Evolutionary conservation across 2,888 invertebrate species (phyloP).

Genomic region (Unio pictorum): DNA sequence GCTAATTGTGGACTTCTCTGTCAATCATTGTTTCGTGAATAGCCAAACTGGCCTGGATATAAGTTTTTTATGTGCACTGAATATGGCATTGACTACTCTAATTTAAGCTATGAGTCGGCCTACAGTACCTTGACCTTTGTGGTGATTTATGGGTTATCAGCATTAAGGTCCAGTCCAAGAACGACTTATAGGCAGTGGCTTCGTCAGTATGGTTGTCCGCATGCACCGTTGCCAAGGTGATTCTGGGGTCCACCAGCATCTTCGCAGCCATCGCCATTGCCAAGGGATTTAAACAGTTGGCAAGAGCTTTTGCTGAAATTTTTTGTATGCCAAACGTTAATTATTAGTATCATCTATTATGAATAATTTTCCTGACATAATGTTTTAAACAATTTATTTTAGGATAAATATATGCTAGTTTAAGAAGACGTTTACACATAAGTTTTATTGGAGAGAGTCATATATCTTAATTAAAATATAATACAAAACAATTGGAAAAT

Average conservation of each 20-base stretch:
- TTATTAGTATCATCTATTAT: not conserved
- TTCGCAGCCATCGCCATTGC: slow-evolving; percentile 24
- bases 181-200: slow-evolving; percentile 24
- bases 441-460: too few species aligned
- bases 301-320: slow-evolving; percentile 21
- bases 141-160: slow-evolving; percentile 19
- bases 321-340: not conserved
- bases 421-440: too few species aligned
- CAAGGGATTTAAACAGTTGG: slow-evolving; percentile 28
- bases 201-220: slow-evolving; percentile 27
- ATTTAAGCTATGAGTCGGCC: too few species aligned
- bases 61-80: too few species aligned
- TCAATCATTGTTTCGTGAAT: too few species aligned
- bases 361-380: not conserved
- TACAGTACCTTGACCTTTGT: slow-evolving; percentile 17
- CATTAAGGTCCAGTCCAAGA: slow-evolving; percentile 20
- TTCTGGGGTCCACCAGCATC: slow-evolving; percentile 25
- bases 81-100: too few species aligned
- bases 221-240: slow-evolving; percentile 21
- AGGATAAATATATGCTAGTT: too few species aligned
- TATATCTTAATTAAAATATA: too few species aligned
- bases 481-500: too few species aligned
- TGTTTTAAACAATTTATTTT: not conserved
- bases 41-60: too few species aligned
- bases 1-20: too few species aligned